These are phyloP conservation scores for Monochamus alternatus DNA, from an alignment of 2,888 invertebrate genomes.

Conservation along the genomic window DNA sequence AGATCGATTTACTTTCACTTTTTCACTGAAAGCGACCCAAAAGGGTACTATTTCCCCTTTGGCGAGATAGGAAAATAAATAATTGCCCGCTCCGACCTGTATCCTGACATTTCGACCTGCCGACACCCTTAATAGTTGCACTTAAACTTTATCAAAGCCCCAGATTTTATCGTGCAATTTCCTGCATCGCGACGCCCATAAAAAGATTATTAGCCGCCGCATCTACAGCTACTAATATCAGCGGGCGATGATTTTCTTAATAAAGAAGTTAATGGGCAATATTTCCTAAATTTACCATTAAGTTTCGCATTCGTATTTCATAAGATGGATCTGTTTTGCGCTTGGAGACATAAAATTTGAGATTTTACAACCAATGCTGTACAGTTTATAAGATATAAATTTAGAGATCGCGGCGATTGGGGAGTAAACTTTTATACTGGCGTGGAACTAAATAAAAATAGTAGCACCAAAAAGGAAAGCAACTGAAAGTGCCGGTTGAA, in stretches of 20 bases:
- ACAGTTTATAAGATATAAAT: too few relatives aligned
- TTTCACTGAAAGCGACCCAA: not conserved
- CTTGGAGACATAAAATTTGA: too few relatives aligned
- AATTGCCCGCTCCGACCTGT: slow-evolving; percentile 5
- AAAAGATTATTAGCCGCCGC: slow-evolving; percentile 8
- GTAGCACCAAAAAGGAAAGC: too few relatives aligned
- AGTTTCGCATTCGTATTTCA: not conserved
- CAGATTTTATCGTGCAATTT: slow-evolving; percentile 25
- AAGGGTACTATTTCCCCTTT: not conserved
- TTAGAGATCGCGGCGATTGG: too few relatives aligned
- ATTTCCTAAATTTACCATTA: not conserved
- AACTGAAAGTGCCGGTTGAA: too few relatives aligned
- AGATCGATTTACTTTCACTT: not conserved
- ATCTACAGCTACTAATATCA: slow-evolving; percentile 3
- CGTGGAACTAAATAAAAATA: too few relatives aligned
- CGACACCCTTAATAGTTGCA: slow-evolving; percentile 16
- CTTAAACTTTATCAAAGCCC: slow-evolving; percentile 24
- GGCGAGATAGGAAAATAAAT: slow-evolving; percentile 1
- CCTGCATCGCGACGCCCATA: slow-evolving; percentile 4
- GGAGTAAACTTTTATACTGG: too few relatives aligned
- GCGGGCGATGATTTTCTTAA: not conserved
- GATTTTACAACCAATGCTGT: too few relatives aligned
- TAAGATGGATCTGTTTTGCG: not conserved
- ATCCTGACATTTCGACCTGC: slow-evolving; percentile 8
- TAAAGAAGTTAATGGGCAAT: slow-evolving; percentile 6